Evolutionary conservation across 2,797 vertebrate genomes (phyloP), one percentile per base, ranked within the genome.

Genomic region (Geotrypetes seraphini): DNA sequence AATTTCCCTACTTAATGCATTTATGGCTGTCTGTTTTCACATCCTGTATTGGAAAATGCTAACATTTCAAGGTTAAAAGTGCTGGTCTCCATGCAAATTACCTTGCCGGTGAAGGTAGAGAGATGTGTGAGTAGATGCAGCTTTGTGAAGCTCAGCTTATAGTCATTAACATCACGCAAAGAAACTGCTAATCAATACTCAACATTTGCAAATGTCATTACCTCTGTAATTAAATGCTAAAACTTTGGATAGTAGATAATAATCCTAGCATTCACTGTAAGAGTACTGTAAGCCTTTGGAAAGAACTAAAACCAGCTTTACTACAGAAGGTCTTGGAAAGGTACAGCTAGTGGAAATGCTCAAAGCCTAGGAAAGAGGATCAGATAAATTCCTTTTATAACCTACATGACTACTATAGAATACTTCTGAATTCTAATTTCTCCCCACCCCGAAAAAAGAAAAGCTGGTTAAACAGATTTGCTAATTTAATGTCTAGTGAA

Each of bases 51-150:
- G 68, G 71, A 74, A 83, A 81, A 41, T 40, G 55, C 61, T 82
- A 73, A 47, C 30, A 39, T 85, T 84, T 84, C 82, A 83, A 86
- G 86, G 87, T 88, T 87, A 85, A 63, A 70, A 47, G 60, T 78
- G 48, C 48, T 61, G 30, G 53, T 60, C 55, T 61, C 40, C 48
- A 64, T 68, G 61, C 49, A 72, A 55, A 66, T 57, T 53, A 25
- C 56, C 39, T 19, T 53, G 51, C 31, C 39, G 46, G 52, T 17
- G 36, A 31, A 37, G 51, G 29, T 59, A 60, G 33, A 30, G 34
- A 70, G 42, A 53, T 46, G 33, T n/a, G 5, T 16, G 42, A 57
- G 35, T 50, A 47, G 47, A 53, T 50, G 43, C 49, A 10, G 16
- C 35, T 17, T 39, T 50, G 22, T 50, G 43, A 52, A 40, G 16